Conservation (phyloP, 1,140 invertebrate genomes). For the Probaryconus sp. region DNA sequence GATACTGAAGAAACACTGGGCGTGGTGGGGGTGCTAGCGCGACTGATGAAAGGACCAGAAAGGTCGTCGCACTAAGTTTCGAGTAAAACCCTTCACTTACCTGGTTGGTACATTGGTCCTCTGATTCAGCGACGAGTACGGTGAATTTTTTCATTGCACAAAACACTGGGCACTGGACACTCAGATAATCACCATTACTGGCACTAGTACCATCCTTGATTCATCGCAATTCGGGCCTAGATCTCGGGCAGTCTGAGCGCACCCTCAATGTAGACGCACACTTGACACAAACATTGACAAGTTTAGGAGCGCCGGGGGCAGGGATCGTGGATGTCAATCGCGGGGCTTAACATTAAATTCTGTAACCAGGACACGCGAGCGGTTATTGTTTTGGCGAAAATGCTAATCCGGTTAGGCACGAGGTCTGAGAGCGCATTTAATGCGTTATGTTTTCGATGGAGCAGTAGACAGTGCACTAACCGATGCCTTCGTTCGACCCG, state of each 20-base stretch:
- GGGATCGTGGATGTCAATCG: too few species aligned
- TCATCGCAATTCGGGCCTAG: slow-evolving; percentile 26
- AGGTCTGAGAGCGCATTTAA: slow-evolving; percentile 43
- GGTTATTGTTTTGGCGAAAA: slow-evolving; percentile 34
- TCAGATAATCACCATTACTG: slow-evolving; percentile 68
- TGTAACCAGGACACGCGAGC: too few species aligned
- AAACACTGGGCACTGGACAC: slow-evolving; percentile 68
- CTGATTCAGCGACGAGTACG: slow-evolving; percentile 54
- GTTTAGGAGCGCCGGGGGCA: slow-evolving; percentile 1
- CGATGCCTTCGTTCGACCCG: slow-evolving; percentile 74
- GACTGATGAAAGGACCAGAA: slow-evolving; percentile 49
- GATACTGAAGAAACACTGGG: slow-evolving; percentile 53
- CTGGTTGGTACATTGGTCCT: slow-evolving; percentile 77
- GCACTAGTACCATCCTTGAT: slow-evolving; percentile 50
- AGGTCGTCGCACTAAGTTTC: slow-evolving; percentile 57
- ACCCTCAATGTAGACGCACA: slow-evolving; percentile 40
- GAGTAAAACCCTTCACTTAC: slow-evolving; percentile 70
- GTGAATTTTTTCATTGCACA: slow-evolving; percentile 73
- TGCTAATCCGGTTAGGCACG: slow-evolving; percentile 23
- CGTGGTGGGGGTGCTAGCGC: slow-evolving; percentile 63
- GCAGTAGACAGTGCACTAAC: slow-evolving; percentile 76
- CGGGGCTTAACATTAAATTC: too few species aligned
- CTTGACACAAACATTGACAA: slow-evolving; percentile 53
- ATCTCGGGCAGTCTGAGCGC: slow-evolving; percentile 47
- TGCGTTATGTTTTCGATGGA: slow-evolving; percentile 68